Conservation (phyloP, 1,140 invertebrate species). For the Bemisia tabaci region DNA sequence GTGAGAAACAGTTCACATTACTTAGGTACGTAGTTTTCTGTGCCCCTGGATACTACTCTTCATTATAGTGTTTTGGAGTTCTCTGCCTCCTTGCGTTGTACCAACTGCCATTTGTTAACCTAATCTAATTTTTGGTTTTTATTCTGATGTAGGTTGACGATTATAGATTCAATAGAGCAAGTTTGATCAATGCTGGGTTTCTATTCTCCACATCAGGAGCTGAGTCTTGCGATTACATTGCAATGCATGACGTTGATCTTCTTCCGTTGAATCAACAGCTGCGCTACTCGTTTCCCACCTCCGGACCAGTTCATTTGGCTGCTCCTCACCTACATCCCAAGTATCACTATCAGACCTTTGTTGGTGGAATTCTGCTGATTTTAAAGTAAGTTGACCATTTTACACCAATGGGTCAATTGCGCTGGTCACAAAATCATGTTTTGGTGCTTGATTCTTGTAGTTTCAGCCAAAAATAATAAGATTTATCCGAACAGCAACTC, state of each 20-base stretch:
- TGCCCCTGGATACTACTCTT: too few relatives aligned
- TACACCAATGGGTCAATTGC: too few relatives aligned
- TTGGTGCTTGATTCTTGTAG: too few relatives aligned
- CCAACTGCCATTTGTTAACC: too few relatives aligned
- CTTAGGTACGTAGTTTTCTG: too few relatives aligned
- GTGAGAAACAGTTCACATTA: too few relatives aligned
- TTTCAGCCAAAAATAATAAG: too few relatives aligned
- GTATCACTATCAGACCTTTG: conserved; percentile 93
- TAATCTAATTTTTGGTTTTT: conserved; percentile 14
- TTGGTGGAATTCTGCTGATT: conserved; percentile 90
- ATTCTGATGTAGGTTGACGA: conserved; percentile 50
- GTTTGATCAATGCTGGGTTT: conserved; percentile 94
- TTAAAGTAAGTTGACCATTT: conserved; percentile 41
- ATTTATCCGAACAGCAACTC: too few relatives aligned
- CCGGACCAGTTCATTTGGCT: conserved; percentile 66
- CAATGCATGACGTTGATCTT: conserved; percentile 98
- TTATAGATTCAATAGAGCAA: conserved; percentile 90
- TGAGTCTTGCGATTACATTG: conserved; percentile 81
- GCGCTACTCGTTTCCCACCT: conserved; percentile 62
- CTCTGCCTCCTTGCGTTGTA: too few relatives aligned
- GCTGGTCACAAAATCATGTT: too few relatives aligned
- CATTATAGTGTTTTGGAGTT: too few relatives aligned
- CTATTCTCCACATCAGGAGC: conserved; percentile 45
- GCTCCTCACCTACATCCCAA: conserved; percentile 84
- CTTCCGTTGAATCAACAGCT: conserved; percentile 77